These are phyloP conservation scores for Menura novaehollandiae DNA, from an alignment of 2,113 vertebrate genomes.

Conservation along the genomic window DNA sequence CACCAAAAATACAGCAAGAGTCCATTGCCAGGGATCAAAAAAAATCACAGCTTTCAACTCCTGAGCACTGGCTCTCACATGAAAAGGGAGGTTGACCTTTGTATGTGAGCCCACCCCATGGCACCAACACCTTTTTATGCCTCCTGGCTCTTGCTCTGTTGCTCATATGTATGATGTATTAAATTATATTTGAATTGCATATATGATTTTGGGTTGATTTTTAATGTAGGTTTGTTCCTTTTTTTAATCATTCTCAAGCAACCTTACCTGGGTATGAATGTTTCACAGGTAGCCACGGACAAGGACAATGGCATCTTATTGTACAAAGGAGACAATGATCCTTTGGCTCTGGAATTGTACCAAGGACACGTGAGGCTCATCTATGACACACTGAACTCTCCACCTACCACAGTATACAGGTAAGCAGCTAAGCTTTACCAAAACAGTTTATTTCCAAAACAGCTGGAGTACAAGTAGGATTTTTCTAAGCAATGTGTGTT, in stretches of 20 bases:
- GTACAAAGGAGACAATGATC: slow-evolving; percentile 94
- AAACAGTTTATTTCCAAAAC: not conserved
- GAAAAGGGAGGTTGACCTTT: not conserved
- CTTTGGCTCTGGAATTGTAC: slow-evolving; percentile 92
- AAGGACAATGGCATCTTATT: slow-evolving; percentile 93
- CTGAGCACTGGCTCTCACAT: not conserved
- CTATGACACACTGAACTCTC: slow-evolving; percentile 89
- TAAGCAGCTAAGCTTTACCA: slow-evolving; percentile 25
- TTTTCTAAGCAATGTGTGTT: not conserved
- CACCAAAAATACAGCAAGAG: not conserved
- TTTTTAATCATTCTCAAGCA: not conserved
- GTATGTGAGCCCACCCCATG: not conserved
- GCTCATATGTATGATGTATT: not conserved
- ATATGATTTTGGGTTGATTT: not conserved
- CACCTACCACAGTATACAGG: slow-evolving; percentile 95
- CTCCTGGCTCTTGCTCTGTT: not conserved
- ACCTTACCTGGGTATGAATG: not conserved
- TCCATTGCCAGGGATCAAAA: not conserved
- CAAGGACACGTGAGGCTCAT: slow-evolving; percentile 94
- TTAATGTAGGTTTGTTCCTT: not conserved
- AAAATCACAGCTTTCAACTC: not conserved
- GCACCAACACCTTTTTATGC: not conserved
- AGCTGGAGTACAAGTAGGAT: not conserved
- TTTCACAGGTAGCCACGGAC: slow-evolving; percentile 88
- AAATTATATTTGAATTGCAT: not conserved